Base-by-base conservation (phyloP, 1,140 invertebrate genomes). In the Tetramorium alpestre region DNA sequence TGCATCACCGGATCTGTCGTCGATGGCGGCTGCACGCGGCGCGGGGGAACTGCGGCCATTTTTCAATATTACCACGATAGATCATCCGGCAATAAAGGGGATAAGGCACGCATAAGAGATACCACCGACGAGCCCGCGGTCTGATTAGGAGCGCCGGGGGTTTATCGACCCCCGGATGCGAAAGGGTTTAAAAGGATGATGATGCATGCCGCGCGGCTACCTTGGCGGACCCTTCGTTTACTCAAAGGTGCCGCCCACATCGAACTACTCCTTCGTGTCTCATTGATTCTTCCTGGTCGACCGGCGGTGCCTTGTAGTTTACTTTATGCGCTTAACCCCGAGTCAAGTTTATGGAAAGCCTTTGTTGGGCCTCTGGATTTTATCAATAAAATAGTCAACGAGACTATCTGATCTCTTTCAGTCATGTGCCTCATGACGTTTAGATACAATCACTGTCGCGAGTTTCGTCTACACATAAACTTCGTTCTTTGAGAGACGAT, bases 61-160 rank as follows among this genome's bases (percentile, higher is more conserved):
- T 92, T 91, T 92, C 91, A 92, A 92, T 92, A 91, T 92, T 92
- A 91, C 90, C 88, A 64, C 87, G 88, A 92, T 92, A 90, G 86
- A 92, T 92, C 90, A 92, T 88, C 84, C 88, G 87, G 70, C 87
- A 88, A 91, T 91, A 91, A 92, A 89, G 87, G 78, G 88, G 77
- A 91, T 90, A 89, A 90, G 65, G 86, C 76, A 72, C 22, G 44
- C 62, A 85, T 64, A 47, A 54, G 80, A 69, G 69, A 77, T 86
- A 86, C 77, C 89, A 86, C 81, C 89, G 78, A 86, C 65, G 89
- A 90, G 76, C 28, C 81, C 85, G 75, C 73, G 84, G 76, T 62
- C 89, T 90, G 89, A 90, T 90, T 90, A 90, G 89, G 80, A 75
- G 44, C 38, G 28, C n/a, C 89, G 22, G 64, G 64, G 86, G 89